phyloP scores from a whole-genome alignment of 2,888 invertebrate species.

The Ectemnius cavifrons region DNA sequence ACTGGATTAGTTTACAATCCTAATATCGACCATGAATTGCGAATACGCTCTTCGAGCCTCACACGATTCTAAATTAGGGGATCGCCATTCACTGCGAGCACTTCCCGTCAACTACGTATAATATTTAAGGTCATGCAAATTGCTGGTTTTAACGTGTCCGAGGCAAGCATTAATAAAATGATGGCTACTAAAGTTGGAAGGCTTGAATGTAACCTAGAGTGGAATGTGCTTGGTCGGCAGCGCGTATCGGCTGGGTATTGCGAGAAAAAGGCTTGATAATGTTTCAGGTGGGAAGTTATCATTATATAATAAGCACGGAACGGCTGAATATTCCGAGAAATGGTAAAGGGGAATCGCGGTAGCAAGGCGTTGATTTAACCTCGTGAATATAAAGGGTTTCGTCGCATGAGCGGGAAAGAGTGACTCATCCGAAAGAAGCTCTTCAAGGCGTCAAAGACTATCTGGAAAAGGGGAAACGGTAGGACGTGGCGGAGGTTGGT shows the following conservation, averaged over 20 bases:
- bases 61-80: too few species aligned
- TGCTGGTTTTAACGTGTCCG: too few species aligned
- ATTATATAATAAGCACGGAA: constrained; percentile 39
- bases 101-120: too few species aligned
- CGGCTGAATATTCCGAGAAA: constrained; percentile 21
- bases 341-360: neutral
- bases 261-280: neutral
- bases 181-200: neutral
- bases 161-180: too few species aligned
- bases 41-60: too few species aligned
- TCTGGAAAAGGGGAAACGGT: constrained; percentile 26
- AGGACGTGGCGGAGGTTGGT: constrained; percentile 27
- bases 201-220: neutral
- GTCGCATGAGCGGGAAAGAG: constrained; percentile 66
- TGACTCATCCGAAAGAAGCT: constrained; percentile 66
- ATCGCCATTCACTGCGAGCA: too few species aligned
- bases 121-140: too few species aligned
- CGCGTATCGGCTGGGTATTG: neutral
- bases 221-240: neutral
- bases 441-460: constrained; percentile 43
- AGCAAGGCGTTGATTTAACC: constrained; percentile 48
- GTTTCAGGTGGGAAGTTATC: constrained; percentile 20
- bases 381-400: constrained; percentile 39
- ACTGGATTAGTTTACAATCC: constrained; percentile 8
- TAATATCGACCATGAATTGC: too few species aligned